Evolutionary conservation across 2,113 vertebrate genomes (phyloP), one percentile per base, ranked within the genome.

Genomic region (Scomber japonicus): DNA sequence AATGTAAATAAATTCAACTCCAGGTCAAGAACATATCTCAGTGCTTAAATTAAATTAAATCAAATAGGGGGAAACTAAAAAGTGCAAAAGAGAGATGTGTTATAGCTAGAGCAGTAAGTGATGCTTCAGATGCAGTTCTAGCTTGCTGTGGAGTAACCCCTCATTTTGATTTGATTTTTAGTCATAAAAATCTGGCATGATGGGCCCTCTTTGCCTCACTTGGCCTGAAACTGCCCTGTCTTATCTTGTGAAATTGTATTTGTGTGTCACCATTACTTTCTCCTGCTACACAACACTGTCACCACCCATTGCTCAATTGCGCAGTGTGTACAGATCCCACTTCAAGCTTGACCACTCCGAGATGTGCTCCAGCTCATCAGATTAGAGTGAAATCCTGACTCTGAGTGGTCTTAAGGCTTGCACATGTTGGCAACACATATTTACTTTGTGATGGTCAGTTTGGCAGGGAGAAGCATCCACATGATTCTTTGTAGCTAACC

Each of bases 141-240:
- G 11, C 13, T 0, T 3, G 14, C 11, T 50, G 3, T 44, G 11
- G 7, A 56, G 8, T 45, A 50, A 12, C 13, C 11, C 56, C 13
- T 35, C 4, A 35, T 44, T 49, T 15, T 71, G 24, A 71, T 59
- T 8, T 48, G 40, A 31, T 19, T 35, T 19, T 13, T 56, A 40
- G 46, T 17, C 14, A 19, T 15, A 30, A 19, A 57, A 3, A 48
- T 19, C 19, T 40, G 35, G 7, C 35, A 9, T 40, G 7, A 40
- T 24, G 14, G 12, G 24, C 16, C 11, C 16, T 69, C 35, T 54
- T 62, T 11, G 61, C 54, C 31, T 48, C 54, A 67, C 17, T 61
- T 67, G 46, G 14, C 62, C 62, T 67, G 46, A 68, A 80, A 74
- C 55, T 55, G 63, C 45, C 44, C 17, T 0, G 16, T 80, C 17